Percentiles rank a stretch among this genome's conserved stretches.
phyloP scores from a whole-genome alignment of 2,797 vertebrate genomes.

The Channallabes apus region DNA sequence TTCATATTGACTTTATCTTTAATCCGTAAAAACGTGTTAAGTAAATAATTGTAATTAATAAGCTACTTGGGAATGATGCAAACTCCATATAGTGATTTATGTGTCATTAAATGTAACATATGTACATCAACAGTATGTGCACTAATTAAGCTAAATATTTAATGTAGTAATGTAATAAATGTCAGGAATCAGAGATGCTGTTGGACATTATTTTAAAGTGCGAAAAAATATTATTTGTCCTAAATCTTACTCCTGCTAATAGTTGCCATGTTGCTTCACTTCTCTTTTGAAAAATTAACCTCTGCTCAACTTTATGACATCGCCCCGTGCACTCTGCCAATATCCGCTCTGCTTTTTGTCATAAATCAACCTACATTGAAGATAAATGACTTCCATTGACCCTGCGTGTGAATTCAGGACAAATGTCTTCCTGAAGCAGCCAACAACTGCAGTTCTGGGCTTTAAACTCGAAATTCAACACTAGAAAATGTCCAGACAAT shows the following conservation, averaged over 20 bases:
- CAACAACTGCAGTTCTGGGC: neutral
- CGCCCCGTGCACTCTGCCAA: neutral
- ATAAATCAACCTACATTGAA: constrained; percentile 16
- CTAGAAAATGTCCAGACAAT: neutral
- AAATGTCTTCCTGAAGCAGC: neutral
- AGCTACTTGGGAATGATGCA: neutral
- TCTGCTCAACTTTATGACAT: neutral
- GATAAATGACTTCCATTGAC: constrained; percentile 18
- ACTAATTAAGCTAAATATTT: neutral
- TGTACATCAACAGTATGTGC: neutral
- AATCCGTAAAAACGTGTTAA: neutral
- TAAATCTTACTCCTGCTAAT: constrained; percentile 15
- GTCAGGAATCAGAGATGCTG: constrained; percentile 15
- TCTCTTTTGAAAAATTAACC: constrained; percentile 20
- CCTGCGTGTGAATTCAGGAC: neutral
- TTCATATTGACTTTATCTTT: neutral
- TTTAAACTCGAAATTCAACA: neutral
- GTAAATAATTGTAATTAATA: neutral
- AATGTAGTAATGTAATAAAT: neutral
- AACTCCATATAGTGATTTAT: neutral
- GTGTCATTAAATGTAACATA: too few relatives aligned
- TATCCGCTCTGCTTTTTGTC: constrained; percentile 5
- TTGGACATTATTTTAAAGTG: constrained; percentile 11
- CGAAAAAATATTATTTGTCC: neutral
- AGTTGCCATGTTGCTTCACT: constrained; percentile 3